Evolutionary conservation across 2,888 invertebrate species (phyloP).

Genomic region (Coleophora flavipennella): DNA sequence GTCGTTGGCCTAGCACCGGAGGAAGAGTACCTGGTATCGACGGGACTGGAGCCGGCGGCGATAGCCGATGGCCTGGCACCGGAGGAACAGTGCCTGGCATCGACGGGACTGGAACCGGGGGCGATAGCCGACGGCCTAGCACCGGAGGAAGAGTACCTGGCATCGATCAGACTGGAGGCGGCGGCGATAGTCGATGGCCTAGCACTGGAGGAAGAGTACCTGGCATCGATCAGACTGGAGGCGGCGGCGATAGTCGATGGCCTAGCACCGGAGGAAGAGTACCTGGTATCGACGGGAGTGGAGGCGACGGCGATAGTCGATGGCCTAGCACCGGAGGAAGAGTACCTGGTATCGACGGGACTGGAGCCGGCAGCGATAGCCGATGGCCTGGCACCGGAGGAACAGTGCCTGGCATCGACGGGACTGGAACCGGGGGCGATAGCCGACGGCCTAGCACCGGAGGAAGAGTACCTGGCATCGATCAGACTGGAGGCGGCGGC

Average conservation of each 20-base stretch:
- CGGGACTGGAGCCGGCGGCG: too few relatives aligned
- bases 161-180: not conserved
- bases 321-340: too few relatives aligned
- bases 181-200: not conserved
- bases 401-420: too few relatives aligned
- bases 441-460: not conserved
- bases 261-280: not conserved
- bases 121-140: not conserved
- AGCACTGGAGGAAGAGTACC: not conserved
- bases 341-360: too few relatives aligned
- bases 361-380: too few relatives aligned
- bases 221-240: not conserved
- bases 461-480: not conserved
- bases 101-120: not conserved
- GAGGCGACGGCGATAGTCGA: too few relatives aligned
- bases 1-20: too few relatives aligned
- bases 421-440: not conserved
- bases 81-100: slow-evolving; percentile 20
- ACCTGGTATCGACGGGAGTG: too few relatives aligned
- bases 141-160: not conserved
- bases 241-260: not conserved
- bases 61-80: too few relatives aligned
- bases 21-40: too few relatives aligned
- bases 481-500: not conserved
- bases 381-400: too few relatives aligned